Base-by-base conservation (phyloP, 2,888 invertebrate species). In the Dryococelus australis region DNA sequence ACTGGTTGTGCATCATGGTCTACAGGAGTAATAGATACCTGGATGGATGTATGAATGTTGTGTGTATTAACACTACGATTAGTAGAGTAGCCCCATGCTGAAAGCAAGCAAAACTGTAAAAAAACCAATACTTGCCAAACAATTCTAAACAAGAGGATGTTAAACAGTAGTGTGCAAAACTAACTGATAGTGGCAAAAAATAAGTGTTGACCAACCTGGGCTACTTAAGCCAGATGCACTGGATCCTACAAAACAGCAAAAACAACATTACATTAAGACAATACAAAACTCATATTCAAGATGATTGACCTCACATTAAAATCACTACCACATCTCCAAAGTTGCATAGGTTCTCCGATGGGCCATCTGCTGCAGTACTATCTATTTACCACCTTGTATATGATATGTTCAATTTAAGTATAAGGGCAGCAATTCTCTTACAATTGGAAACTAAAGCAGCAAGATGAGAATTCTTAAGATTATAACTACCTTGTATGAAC, bases 161-260 rank as follows among this genome's bases (percentile, higher is more conserved):
- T 65, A 65, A 65, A 65, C 6, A 65, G 65, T 24, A 83, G 43
- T 83, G 83, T 83, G 83, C 83, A 28, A 5, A 43, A 83, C 28
- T 43, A 83, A 83, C 65, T 65, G 35, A 83, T 35, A 83, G 28
- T 83, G 83, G 28, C 83, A 83, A 83, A 83, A 81, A 83, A 83
- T 65, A 65, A 65, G 20, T 24, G 83, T 85, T 87, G 89, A 91
- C 91, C 90, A 91, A 91, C 91, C 91, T 91, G 91, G 91, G 90
- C 91, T 91, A 91, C 91, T 91, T 90, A 91, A 91, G 88, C 91
- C 91, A 90, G 91, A 91, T 86, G 91, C 90, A 90, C 91, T 91
- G 89, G 91, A 91, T 89, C 91, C 91, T 91, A 91, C 89, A 90
- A 91, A 89, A 89, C 89, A 90, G 88, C 88, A 79, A 86, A 88